Evolutionary conservation across 2,888 invertebrate genomes (phyloP), one percentile per base, ranked within the genome.

Genomic region (Balanococcus diminutus): DNA sequence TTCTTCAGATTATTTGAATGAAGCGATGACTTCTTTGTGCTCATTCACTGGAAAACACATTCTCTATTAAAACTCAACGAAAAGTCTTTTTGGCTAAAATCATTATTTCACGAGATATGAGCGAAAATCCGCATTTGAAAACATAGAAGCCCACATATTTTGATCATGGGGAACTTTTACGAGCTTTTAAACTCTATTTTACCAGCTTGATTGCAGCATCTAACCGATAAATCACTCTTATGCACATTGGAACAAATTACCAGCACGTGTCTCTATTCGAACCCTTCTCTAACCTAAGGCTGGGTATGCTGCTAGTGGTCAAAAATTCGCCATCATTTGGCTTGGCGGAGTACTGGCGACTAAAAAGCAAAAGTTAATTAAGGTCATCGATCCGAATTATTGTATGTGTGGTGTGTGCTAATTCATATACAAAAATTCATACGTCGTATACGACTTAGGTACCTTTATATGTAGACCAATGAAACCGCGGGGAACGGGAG

Each of bases 341-440:
- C 42, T 14, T 14, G 16, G 42, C 42, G 3, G 1, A 42, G 14
- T 0, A 42, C 42, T 42, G 42, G 42, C 36, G 8, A 51, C 19
- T 19, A 32, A 9, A 75, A 28, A 67, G 67, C 56, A 67, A 67
- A 61, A 19, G 19, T 28, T 67, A 67, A 75, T 75, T 75, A 75
- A 75, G 75, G 75, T 75, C 75, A 32, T 75, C 75, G 32, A 75
- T 75, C 75, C 75, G n/a, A n/a, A n/a, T n/a, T 3, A 42, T 3
- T 14, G 16, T 14, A 42, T 42, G 36, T 42, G 42, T 11, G 14
- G 42, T 9, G 42, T 19, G 42, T 32, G n/a, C 32, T 32, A 32
- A 75, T 75, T 75, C 36, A 16, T 67, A 51, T 28, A 25, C 56
- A 22, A 22, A 75, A 11, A n/a, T n/a, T 32, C 2, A 28, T 19